Percentiles rank a stretch among this genome's conserved stretches.
These are phyloP conservation scores for Chrysolina oricalcia DNA, from an alignment of 2,888 invertebrate genomes.

Conservation along the genomic window DNA sequence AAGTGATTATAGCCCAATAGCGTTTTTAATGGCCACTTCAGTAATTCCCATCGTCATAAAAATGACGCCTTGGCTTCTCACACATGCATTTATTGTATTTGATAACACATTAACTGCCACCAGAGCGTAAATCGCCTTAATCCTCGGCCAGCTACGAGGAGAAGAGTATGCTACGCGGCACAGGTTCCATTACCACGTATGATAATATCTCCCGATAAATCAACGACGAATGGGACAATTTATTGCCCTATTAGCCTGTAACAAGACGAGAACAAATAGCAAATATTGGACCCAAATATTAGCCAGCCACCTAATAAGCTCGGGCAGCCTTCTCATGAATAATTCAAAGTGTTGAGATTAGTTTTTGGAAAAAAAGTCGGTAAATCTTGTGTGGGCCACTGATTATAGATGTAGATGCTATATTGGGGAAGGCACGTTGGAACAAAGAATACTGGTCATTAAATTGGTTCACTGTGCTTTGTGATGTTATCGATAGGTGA, in stretches of 20 bases:
- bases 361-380: slow-evolving; percentile 25
- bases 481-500: no score
- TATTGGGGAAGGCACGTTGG: no score
- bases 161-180: slow-evolving; percentile 19
- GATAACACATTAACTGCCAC: slow-evolving; percentile 30
- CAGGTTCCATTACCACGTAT: slow-evolving; percentile 54
- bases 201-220: slow-evolving; percentile 68
- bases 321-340: slow-evolving; percentile 51
- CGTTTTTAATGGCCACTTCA: not conserved
- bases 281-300: slow-evolving; percentile 70
- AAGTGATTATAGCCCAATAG: no score
- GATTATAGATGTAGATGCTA: no score
- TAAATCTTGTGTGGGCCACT: slow-evolving; percentile 3
- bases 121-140: slow-evolving; percentile 27
- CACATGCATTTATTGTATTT: slow-evolving; percentile 23
- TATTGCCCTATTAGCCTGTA: slow-evolving; percentile 68
- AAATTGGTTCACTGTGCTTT: no score
- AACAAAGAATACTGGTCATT: no score
- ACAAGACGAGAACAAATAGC: slow-evolving; percentile 69
- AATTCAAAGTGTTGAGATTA: slow-evolving; percentile 39
- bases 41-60: not conserved
- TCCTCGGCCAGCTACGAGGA: slow-evolving; percentile 15
- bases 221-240: slow-evolving; percentile 67
- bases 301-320: slow-evolving; percentile 57
- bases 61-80: slow-evolving; percentile 11